These are phyloP conservation scores for Polypedilum pembai DNA, from an alignment of 1,140 invertebrate genomes.

Conservation along the genomic window DNA sequence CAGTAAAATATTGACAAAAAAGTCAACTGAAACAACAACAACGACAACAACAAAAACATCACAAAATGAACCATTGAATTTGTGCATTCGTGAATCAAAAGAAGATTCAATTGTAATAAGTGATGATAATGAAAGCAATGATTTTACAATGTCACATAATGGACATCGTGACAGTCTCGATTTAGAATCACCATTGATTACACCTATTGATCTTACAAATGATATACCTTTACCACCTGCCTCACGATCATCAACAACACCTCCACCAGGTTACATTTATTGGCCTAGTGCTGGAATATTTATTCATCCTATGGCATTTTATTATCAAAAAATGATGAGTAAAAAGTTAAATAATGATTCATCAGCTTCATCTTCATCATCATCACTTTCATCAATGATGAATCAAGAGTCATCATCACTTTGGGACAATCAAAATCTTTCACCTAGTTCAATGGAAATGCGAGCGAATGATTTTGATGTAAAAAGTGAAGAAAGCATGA, in stretches of 20 bases:
- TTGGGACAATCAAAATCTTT: constrained; percentile 10
- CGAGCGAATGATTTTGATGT: constrained; percentile 32
- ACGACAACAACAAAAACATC: constrained; percentile 34
- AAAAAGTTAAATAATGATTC: constrained; percentile 30
- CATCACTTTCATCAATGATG: constrained; percentile 17
- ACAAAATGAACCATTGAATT: constrained; percentile 70
- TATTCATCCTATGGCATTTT: constrained; percentile 63
- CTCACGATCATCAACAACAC: background rate
- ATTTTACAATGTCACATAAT: background rate
- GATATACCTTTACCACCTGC: constrained; percentile 34
- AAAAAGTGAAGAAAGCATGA: constrained; percentile 43
- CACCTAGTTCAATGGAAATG: background rate
- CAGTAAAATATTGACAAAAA: background rate
- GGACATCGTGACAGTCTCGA: background rate
- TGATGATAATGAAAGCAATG: constrained; percentile 32
- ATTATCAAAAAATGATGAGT: constrained; percentile 62
- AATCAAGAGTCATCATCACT: constrained; percentile 5
- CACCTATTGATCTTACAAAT: background rate
- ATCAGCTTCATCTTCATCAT: constrained; percentile 19
- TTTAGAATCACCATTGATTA: constrained; percentile 3
- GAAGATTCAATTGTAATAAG: constrained; percentile 41
- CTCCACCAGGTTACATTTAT: constrained; percentile 47
- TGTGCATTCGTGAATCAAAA: constrained; percentile 59
- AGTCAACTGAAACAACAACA: background rate
- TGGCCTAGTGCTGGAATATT: constrained; percentile 63